phyloP scores from a whole-genome alignment of 92 coral and sea anemone species.

The Heliopora coerulea region DNA sequence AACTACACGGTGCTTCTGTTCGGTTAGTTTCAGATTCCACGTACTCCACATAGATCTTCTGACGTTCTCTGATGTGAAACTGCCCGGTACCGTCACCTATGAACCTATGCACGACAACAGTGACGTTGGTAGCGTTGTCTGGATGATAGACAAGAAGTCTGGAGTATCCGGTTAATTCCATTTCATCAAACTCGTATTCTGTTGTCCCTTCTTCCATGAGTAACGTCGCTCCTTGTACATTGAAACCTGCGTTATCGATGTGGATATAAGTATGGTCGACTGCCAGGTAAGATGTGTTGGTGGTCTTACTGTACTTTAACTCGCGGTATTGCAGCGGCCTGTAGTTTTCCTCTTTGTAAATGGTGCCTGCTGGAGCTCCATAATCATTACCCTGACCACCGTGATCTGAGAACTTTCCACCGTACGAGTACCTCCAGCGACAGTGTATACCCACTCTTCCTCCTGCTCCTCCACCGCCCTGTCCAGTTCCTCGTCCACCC shows the following conservation, averaged over 20 bases:
- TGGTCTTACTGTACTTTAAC: constrained; percentile 73
- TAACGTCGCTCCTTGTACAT: constrained; percentile 89
- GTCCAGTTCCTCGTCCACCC: constrained; percentile 70
- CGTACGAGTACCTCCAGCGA: constrained; percentile 90
- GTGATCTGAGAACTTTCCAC: constrained; percentile 80
- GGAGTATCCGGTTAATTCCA: constrained; percentile 88
- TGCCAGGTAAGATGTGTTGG: constrained; percentile 70
- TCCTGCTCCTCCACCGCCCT: constrained; percentile 90
- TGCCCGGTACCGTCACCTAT: constrained; percentile 96
- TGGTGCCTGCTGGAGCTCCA: constrained; percentile 95
- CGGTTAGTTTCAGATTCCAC: constrained; percentile 81
- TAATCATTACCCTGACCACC: constrained; percentile 70
- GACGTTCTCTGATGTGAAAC: constrained; percentile 74
- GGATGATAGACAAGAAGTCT: constrained; percentile 89
- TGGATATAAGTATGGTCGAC: constrained; percentile 93
- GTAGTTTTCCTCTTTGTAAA: constrained; percentile 85
- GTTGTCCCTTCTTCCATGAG: constrained; percentile 77
- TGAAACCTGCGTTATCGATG: constrained; percentile 81
- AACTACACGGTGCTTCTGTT: constrained; percentile 98
- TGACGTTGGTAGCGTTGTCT: constrained; percentile 57
- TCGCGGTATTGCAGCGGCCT: constrained; percentile 85
- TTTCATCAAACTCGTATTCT: constrained; percentile 82
- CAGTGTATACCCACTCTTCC: constrained; percentile 89
- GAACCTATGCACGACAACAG: constrained; percentile 74
- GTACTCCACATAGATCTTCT: constrained; percentile 81